Conservation (phyloP, 2,113 vertebrate species). For the Lethenteron reissneri region DNA sequence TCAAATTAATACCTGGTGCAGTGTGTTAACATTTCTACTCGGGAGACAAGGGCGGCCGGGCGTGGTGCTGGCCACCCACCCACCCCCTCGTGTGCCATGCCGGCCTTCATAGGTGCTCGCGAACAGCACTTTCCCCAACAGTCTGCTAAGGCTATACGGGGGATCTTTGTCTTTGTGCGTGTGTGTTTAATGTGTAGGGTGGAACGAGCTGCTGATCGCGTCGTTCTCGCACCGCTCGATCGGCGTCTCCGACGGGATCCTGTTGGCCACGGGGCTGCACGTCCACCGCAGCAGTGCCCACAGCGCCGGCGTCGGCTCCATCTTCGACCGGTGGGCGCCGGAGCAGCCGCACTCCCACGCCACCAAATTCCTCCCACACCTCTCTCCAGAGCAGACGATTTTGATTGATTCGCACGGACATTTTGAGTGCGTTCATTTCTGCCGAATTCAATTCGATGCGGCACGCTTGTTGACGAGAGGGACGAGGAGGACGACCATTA, state of each 20-base stretch:
- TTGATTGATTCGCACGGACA: no score
- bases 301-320: conserved; percentile 77
- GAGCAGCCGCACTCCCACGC: background rate
- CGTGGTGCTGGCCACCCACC: no score
- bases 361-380: no score
- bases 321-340: conserved; percentile 56
- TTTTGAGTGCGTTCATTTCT: no score
- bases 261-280: conserved; percentile 64
- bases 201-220: conserved; percentile 83
- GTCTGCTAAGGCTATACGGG: background rate
- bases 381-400: no score
- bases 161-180: background rate
- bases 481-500: no score
- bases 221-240: conserved; percentile 87
- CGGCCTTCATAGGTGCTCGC: no score
- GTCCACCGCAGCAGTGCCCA: conserved; percentile 81
- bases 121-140: background rate
- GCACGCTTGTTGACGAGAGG: no score
- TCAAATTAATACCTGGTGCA: no score
- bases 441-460: no score
- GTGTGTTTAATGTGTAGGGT: conserved; percentile 27
- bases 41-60: no score
- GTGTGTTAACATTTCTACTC: no score
- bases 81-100: background rate
- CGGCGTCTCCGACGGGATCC: conserved; percentile 73